phyloP scores from a whole-genome alignment of 1,140 invertebrate genomes.

The Centruroides sculpturatus region DNA sequence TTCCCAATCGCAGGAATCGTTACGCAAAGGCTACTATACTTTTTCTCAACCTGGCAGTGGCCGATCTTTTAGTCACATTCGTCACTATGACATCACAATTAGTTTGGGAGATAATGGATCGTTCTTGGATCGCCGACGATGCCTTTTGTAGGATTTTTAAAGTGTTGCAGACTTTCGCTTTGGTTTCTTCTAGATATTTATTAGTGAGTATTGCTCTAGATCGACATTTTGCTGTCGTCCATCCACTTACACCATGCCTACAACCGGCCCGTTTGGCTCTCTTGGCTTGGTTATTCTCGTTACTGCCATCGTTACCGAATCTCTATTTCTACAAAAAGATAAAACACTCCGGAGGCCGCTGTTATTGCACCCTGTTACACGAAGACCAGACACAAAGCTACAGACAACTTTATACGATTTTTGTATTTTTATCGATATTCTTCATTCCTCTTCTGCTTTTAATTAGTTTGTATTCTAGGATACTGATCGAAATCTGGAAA shows the following conservation, averaged over 20 bases:
- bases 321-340: conserved; percentile 3
- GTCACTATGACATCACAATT: conserved; percentile 26
- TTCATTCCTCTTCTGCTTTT: conserved; percentile 9
- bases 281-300: conserved; percentile 4
- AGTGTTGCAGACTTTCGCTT: conserved; percentile 28
- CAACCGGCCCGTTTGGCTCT: background rate
- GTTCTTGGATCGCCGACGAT: conserved; percentile 27
- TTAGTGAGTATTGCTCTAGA: conserved; percentile 32
- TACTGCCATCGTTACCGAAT: conserved; percentile 8
- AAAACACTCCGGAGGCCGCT: conserved; percentile 2
- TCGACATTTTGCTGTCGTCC: conserved; percentile 21
- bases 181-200: conserved; percentile 31
- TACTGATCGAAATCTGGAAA: conserved; percentile 8
- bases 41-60: conserved; percentile 28
- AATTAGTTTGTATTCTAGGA: conserved; percentile 5
- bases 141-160: conserved; percentile 27
- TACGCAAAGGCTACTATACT: conserved; percentile 12
- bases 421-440: conserved; percentile 10
- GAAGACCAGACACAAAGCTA: background rate
- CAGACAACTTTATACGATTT: conserved; percentile 10
- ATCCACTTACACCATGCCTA: conserved; percentile 1
- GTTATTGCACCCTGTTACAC: background rate
- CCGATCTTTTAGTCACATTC: conserved; percentile 27
- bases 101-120: conserved; percentile 28
- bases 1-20: background rate